Conservation (phyloP, 2,113 vertebrate genomes). For the Perca schrenkii region DNA sequence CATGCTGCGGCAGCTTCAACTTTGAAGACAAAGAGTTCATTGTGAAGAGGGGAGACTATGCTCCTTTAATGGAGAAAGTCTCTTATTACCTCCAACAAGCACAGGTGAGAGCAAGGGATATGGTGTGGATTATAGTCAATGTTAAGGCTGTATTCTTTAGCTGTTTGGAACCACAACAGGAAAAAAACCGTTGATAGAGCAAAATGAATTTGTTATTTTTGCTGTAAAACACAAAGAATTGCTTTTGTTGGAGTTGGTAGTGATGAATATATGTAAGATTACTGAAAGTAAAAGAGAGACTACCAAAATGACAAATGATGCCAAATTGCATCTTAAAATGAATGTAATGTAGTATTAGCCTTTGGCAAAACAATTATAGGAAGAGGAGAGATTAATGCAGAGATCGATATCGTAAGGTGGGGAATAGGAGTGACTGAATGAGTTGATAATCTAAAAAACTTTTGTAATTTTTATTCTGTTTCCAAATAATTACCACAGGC, state of each 20-base stretch:
- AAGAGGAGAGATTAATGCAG: neutral
- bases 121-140: neutral
- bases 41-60: conserved; percentile 91
- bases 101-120: conserved; percentile 77
- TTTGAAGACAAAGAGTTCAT: conserved; percentile 87
- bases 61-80: conserved; percentile 89
- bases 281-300: neutral
- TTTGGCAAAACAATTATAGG: neutral
- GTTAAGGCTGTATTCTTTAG: neutral
- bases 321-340: neutral
- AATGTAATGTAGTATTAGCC: neutral
- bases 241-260: neutral
- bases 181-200: neutral
- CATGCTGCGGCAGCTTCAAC: conserved; percentile 83
- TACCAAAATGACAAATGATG: neutral
- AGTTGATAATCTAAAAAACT: neutral
- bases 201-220: neutral
- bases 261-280: neutral
- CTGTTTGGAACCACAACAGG: neutral
- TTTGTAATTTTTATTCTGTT: neutral
- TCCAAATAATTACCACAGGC: conserved; percentile 69
- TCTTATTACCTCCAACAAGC: conserved; percentile 87
- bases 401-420: neutral
- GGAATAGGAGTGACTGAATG: too few species aligned
- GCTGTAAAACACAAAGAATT: neutral